These are phyloP conservation scores for Liasis olivaceus DNA, from an alignment of 2,797 vertebrate genomes.

Conservation along the genomic window DNA sequence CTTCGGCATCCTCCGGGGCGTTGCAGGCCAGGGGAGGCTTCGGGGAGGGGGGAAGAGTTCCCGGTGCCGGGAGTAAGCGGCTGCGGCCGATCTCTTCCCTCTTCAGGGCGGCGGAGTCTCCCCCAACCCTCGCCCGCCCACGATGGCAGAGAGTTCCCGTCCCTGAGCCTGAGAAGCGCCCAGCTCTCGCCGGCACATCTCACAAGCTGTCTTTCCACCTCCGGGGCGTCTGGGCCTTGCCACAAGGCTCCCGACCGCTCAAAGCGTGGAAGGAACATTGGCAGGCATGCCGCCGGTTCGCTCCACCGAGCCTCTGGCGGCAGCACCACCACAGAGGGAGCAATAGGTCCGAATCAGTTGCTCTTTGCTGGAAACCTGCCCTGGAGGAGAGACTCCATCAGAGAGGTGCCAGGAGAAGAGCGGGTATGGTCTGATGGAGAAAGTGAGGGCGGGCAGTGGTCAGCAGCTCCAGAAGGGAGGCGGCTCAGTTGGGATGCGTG, in stretches of 20 bases:
- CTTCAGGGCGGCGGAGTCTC: background rate
- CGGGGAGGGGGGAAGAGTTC: background rate
- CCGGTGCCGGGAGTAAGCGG: no score
- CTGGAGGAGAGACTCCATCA: no score
- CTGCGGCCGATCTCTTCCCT: background rate
- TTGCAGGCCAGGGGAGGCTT: no score
- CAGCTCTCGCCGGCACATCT: background rate
- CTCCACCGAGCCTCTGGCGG: no score
- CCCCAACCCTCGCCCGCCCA: background rate
- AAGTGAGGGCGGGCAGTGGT: background rate
- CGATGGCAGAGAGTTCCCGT: background rate
- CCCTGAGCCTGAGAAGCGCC: no score
- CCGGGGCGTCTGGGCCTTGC: background rate
- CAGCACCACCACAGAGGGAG: background rate
- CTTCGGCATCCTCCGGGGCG: no score
- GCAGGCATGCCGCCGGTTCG: no score
- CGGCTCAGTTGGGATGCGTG: no score
- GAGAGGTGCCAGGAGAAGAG: background rate
- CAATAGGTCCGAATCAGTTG: no score
- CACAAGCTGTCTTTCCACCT: background rate
- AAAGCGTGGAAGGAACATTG: background rate
- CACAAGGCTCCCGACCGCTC: no score
- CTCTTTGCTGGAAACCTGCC: no score
- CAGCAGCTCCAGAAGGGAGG: background rate
- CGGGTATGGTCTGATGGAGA: background rate